Percentiles rank a stretch among this genome's conserved stretches.
phyloP scores from a whole-genome alignment of 2,888 invertebrate genomes.

The Diogma glabrata region DNA sequence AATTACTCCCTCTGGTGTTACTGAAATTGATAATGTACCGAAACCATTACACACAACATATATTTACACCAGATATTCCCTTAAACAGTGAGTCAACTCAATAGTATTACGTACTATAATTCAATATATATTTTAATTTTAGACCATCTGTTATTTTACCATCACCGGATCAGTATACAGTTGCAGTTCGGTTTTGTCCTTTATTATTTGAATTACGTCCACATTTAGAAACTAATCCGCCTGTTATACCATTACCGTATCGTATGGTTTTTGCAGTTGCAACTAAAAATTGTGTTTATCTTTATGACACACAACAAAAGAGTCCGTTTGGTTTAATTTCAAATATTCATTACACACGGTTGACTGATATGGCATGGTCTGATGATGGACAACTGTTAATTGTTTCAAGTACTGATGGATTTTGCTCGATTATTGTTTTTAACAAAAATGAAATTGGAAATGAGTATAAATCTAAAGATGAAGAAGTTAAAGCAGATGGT shows the following conservation, averaged over 20 bases:
- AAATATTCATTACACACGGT: slow-evolving; percentile 79
- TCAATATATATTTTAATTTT: slow-evolving; percentile 22
- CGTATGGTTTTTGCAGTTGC: slow-evolving; percentile 86
- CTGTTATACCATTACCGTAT: slow-evolving; percentile 53
- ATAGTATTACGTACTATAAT: slow-evolving; percentile 10
- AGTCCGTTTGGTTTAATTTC: slow-evolving; percentile 68
- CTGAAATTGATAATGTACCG: slow-evolving; percentile 58
- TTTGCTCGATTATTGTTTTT: slow-evolving; percentile 75
- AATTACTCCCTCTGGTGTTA: slow-evolving; percentile 80
- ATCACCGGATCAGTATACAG: slow-evolving; percentile 65
- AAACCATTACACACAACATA: slow-evolving; percentile 46
- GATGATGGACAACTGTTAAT: slow-evolving; percentile 62
- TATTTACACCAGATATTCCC: slow-evolving; percentile 45
- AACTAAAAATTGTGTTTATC: slow-evolving; percentile 70
- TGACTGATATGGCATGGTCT: slow-evolving; percentile 85
- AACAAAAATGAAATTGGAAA: slow-evolving; percentile 58
- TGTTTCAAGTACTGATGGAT: slow-evolving; percentile 82
- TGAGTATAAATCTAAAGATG: slow-evolving; percentile 37
- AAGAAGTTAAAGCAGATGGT: slow-evolving; percentile 30
- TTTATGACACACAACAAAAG: slow-evolving; percentile 79
- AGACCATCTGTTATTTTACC: slow-evolving; percentile 73
- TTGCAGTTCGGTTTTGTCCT: slow-evolving; percentile 76
- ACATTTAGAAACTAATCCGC: slow-evolving; percentile 38
- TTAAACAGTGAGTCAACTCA: slow-evolving; percentile 43
- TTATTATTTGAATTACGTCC: slow-evolving; percentile 49